Percentiles rank a stretch among this genome's conserved stretches.
Conservation (phyloP, 2,888 invertebrate genomes). For the Andrena camellia region DNA sequence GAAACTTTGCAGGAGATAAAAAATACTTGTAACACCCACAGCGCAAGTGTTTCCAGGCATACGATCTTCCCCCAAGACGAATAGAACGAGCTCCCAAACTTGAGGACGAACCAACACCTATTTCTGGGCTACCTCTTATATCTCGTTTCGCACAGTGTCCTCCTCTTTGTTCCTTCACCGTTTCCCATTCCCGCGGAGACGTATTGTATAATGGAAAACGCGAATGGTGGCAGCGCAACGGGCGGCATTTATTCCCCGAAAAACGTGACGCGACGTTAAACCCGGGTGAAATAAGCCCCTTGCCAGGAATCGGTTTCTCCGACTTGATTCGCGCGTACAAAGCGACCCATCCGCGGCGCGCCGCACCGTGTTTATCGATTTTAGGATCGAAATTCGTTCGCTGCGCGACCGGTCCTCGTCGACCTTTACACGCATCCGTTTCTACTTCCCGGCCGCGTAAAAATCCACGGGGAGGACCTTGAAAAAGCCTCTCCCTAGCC, state of each 20-base stretch:
- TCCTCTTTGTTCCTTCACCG: not conserved
- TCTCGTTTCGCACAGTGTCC: not conserved
- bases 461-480: conserved; percentile 63
- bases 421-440: conserved; percentile 64
- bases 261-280: conserved; percentile 5
- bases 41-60: too few species aligned
- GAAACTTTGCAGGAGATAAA: too few species aligned
- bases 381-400: conserved; percentile 65
- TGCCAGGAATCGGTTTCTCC: not conserved
- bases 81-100: too few species aligned
- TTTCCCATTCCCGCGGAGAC: not conserved
- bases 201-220: conserved; percentile 4
- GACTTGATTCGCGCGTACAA: conserved; percentile 7
- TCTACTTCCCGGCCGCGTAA: conserved; percentile 56
- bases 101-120: too few species aligned
- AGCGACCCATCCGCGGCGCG: conserved; percentile 33
- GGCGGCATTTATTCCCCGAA: not conserved
- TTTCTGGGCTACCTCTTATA: too few species aligned
- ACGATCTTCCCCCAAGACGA: too few species aligned
- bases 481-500: conserved; percentile 66
- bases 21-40: too few species aligned
- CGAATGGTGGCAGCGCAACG: not conserved
- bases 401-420: conserved; percentile 63
- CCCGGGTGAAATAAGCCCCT: not conserved
- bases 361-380: conserved; percentile 51